Base-by-base conservation (phyloP, 2,797 vertebrate genomes). In the Rhynchonycteris naso region DNA sequence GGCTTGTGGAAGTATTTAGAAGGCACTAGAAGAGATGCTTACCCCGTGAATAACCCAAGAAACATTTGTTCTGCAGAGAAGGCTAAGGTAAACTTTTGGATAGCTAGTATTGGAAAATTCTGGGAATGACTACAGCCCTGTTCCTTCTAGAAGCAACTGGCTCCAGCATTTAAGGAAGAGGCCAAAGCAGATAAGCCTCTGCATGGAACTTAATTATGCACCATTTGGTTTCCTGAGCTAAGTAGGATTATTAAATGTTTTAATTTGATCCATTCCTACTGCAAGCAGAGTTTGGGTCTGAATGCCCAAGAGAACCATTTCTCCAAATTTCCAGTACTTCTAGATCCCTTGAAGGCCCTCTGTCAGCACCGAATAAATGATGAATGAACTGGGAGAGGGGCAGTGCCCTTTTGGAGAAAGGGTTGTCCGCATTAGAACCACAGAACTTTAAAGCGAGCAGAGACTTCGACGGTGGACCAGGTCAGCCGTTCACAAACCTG, bases 241-340 rank as follows among this genome's bases (percentile, higher is more conserved):
- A 78, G 63, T 4, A 83, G 33, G 68, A 54, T 92, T 85, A 95
- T 96, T 96, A 97, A 96, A 90, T 88, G 91, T 68, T 88, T 88
- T 93, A 38, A 0, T 96, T 97, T 95, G 85, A 95, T 93, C 91
- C 85, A 91, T 75, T 82, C 85, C 84, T 85, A 69, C 7, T 94
- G 79, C 35, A 78, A 79, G 72, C 56, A 71, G 83, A 86, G 30
- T 8, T 54, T 59, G 9, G 38, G 69, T 68, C 75, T 96, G 92
- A 92, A 66, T 68, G 75, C 56, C 87, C 74, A 7, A 30, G 72
- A 86, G 59, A 81, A 87, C 59, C 7, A 38, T 58, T 33, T 26
- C 30, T 85, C 14, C 30, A 22, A 80, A 80, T 19, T 79, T 75
- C 54, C 12, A 56, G 50, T 38, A 47, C 28, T 50, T 68, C 26